phyloP scores from a whole-genome alignment of 2,888 invertebrate species.

The Pomacea canaliculata region DNA sequence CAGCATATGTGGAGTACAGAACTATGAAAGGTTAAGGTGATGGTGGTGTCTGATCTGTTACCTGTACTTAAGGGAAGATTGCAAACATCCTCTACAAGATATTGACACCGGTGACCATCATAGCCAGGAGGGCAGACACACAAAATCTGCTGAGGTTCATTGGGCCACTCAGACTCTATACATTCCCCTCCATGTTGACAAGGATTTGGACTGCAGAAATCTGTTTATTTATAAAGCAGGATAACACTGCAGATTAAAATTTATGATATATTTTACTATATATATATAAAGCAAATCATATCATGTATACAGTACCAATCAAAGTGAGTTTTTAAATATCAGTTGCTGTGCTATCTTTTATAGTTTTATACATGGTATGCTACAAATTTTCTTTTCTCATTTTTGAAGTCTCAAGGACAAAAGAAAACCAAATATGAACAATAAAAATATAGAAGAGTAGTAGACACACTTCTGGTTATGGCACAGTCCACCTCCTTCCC shows the following conservation, averaged over 20 bases:
- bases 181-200: conserved; percentile 63
- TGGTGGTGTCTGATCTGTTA: conserved; percentile 14
- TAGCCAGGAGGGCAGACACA: conserved; percentile 60
- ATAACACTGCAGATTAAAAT: not conserved
- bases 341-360: too few species aligned
- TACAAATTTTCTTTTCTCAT: too few species aligned
- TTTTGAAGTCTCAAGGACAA: too few species aligned
- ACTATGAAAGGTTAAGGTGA: too few species aligned
- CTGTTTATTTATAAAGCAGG: conserved; percentile 35
- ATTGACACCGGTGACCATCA: conserved; percentile 61
- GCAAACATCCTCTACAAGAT: conserved; percentile 52
- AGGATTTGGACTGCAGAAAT: conserved; percentile 60
- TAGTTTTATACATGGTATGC: too few species aligned
- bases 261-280: not conserved
- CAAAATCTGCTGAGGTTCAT: conserved; percentile 54
- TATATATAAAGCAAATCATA: too few species aligned
- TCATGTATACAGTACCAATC: too few species aligned
- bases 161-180: conserved; percentile 56
- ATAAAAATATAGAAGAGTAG: too few species aligned
- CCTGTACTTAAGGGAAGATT: conserved; percentile 56
- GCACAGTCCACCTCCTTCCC: conserved; percentile 53
- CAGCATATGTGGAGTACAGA: too few species aligned
- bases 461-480: conserved; percentile 48
- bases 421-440: not conserved
- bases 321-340: too few species aligned